Percentiles rank a stretch among this genome's conserved stretches.
These are phyloP conservation scores for Sipunculus nudus DNA, from an alignment of 2,888 invertebrate species.

Conservation along the genomic window DNA sequence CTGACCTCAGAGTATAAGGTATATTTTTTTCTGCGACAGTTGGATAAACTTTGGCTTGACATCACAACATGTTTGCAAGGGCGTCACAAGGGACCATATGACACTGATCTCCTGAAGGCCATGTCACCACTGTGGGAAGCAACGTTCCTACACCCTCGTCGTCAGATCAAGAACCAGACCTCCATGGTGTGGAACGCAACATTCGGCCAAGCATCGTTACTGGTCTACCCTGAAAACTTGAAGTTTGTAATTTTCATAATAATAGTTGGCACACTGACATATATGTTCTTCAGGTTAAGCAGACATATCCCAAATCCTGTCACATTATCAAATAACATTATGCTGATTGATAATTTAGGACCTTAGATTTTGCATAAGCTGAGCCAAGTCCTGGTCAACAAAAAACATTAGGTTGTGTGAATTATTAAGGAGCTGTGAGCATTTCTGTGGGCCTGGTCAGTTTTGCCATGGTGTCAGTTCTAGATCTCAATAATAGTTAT, in stretches of 20 bases:
- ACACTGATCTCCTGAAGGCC: constrained; percentile 50
- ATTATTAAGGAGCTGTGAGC: too few relatives aligned
- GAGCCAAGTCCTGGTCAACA: too few relatives aligned
- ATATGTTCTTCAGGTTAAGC: too few relatives aligned
- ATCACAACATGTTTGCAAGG: constrained; percentile 50
- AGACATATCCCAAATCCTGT: too few relatives aligned
- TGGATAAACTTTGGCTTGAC: constrained; percentile 59
- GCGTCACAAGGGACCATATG: constrained; percentile 49
- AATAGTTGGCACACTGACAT: too few relatives aligned
- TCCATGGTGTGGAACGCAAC: constrained; percentile 56
- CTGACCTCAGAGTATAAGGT: background rate
- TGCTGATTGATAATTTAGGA: too few relatives aligned
- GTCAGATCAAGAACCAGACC: constrained; percentile 53
- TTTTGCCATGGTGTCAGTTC: too few relatives aligned
- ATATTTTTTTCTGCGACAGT: constrained; percentile 37
- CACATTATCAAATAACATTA: too few relatives aligned
- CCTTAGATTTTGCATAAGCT: too few relatives aligned
- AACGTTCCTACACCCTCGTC: constrained; percentile 51
- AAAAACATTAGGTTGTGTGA: too few relatives aligned
- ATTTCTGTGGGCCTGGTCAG: too few relatives aligned
- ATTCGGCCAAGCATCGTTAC: constrained; percentile 46
- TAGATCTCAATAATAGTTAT: too few relatives aligned
- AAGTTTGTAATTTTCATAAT: constrained; percentile 52
- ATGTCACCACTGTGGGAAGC: constrained; percentile 53
- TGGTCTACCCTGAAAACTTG: constrained; percentile 53